Conservation (phyloP, 2,888 invertebrate genomes). For the Clistopyga incitator region DNA sequence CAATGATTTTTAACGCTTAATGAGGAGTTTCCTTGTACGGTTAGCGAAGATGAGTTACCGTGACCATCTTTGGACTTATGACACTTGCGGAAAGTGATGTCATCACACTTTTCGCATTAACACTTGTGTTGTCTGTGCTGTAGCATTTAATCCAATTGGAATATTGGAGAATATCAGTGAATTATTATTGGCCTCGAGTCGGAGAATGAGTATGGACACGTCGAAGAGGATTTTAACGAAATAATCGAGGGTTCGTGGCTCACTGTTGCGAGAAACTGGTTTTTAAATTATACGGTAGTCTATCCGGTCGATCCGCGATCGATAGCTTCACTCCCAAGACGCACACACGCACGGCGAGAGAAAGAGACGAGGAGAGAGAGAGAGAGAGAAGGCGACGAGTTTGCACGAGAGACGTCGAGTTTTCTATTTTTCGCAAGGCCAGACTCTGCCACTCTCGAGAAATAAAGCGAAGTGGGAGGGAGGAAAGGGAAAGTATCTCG, state of each 20-base stretch:
- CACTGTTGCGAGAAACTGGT: slow-evolving; percentile 53
- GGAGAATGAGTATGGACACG: not conserved
- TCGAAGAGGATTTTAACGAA: slow-evolving; percentile 34
- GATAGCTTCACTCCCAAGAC: slow-evolving; percentile 49
- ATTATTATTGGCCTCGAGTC: not conserved
- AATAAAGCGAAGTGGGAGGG: slow-evolving; percentile 60
- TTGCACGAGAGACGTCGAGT: slow-evolving; percentile 32
- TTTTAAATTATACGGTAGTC: slow-evolving; percentile 64
- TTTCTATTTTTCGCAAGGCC: slow-evolving; percentile 50
- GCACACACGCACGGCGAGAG: slow-evolving; percentile 2
- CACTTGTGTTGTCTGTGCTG: not conserved
- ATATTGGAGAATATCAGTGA: slow-evolving; percentile 7
- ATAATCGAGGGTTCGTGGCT: slow-evolving; percentile 29
- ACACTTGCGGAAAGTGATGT: not conserved
- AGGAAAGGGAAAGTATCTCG: slow-evolving; percentile 74
- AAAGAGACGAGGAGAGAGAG: slow-evolving; percentile 1
- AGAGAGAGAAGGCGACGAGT: slow-evolving; percentile 11
- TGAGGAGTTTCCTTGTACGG: too few relatives aligned
- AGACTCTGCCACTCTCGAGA: slow-evolving; percentile 33
- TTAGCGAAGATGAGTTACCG: not conserved
- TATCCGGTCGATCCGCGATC: slow-evolving; percentile 64
- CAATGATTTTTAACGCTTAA: too few relatives aligned
- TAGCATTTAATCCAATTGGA: not conserved
- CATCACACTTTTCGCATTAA: not conserved
- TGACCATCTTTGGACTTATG: not conserved